These are phyloP conservation scores for Oscheius sp. DNA, from an alignment of 2,888 invertebrate genomes.

Conservation along the genomic window DNA sequence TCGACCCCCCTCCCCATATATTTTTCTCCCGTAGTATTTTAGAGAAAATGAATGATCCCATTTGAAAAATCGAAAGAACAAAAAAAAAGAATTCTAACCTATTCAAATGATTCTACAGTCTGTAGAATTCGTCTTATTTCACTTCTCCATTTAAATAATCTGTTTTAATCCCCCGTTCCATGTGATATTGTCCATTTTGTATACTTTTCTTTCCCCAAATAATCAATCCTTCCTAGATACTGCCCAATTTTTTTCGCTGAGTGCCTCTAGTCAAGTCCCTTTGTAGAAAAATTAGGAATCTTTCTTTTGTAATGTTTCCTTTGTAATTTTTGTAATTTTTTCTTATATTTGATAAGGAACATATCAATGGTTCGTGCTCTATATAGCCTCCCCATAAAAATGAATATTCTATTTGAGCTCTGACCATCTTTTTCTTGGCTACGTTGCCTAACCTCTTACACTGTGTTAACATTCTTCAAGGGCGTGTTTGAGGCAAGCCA, in stretches of 20 bases:
- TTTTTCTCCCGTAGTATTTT: constrained; percentile 7
- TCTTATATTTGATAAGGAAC: constrained; percentile 32
- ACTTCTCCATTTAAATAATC: constrained; percentile 17
- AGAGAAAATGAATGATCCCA: too few species aligned
- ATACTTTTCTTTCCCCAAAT: constrained; percentile 4
- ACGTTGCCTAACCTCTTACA: constrained; percentile 3
- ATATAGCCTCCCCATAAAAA: constrained; percentile 21
- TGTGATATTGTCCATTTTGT: constrained; percentile 34
- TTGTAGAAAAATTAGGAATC: constrained; percentile 20
- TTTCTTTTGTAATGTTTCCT: background rate
- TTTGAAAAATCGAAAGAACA: background rate
- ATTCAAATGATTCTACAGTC: constrained; percentile 11
- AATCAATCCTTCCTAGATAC: background rate
- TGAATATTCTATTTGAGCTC: constrained; percentile 27
- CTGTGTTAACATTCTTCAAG: constrained; percentile 26
- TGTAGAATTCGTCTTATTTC: constrained; percentile 26
- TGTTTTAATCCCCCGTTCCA: constrained; percentile 31
- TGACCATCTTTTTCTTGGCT: background rate
- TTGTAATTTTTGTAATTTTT: too few species aligned
- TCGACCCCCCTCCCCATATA: constrained; percentile 9
- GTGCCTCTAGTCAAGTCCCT: constrained; percentile 32
- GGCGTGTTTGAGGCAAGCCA: constrained; percentile 25
- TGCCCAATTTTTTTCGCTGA: constrained; percentile 23
- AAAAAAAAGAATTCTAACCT: constrained; percentile 1
- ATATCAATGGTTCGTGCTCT: constrained; percentile 37